Evolutionary conservation across 2,797 vertebrate species (phyloP), one percentile per base, ranked within the genome.

Genomic region (Petrocephalus sullivani): DNA sequence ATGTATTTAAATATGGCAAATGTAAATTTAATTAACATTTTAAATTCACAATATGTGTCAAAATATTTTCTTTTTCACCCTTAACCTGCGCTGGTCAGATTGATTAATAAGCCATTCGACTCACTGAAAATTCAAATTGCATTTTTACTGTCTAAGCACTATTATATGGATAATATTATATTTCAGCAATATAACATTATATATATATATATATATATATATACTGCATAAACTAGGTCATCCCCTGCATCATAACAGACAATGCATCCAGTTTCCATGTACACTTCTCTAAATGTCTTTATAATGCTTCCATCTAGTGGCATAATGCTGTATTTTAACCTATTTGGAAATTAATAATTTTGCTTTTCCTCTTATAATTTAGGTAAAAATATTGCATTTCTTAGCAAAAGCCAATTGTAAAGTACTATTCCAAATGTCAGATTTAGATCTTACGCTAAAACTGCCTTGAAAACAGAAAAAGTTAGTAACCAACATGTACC

Each of bases 261-360:
- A 64, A n/a, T 87, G 89, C 2, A 88, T 19, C 82, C 49, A 53
- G 54, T 54, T 9, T 5, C 12, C 14, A 33, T 3, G 58, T 60
- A 37, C 21, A 56, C 49, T 78, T 46, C 28, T 33, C 23, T 37
- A 87, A 84, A 83, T 41, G 8, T 83, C 58, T 85, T 86, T 51
- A 78, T 83, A 58, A 85, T 87, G 89, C 87, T 84, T 56, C 60
- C 89, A 89, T 83, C 89, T 87, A 87, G 89, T 87, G 89, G 89
- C 28, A 57, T 46, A 90, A 83, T 49, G 9, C 64, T 78, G 81
- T 81, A 87, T 64, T 21, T 61, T 88, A 75, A 85, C 12, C 60
- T 54, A 23, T 88, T 37, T 51, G 2, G 49, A 53, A 51, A 87
- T 53, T 10, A 84, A 61, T 84, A 23, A 84, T 71, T 85, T 61